Evolutionary conservation across 2,113 vertebrate species (phyloP).

Genomic region (Eurystomus gularis): DNA sequence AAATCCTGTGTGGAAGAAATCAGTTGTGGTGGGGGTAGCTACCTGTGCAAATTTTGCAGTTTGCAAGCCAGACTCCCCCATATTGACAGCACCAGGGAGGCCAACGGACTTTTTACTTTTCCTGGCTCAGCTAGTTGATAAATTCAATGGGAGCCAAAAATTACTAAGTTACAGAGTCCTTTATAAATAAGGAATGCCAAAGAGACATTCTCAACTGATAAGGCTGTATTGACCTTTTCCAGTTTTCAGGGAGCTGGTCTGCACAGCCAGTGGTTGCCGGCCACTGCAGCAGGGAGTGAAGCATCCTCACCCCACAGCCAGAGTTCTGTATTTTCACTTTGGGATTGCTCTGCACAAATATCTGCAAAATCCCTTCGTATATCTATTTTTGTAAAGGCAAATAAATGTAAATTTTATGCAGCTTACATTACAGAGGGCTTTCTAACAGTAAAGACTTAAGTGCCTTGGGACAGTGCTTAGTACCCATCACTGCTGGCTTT

Average conservation of each 20-base stretch:
- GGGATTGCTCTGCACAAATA: neutral
- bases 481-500: fast-evolving
- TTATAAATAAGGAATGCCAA: neutral
- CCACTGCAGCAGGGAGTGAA: fast-evolving
- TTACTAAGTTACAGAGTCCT: neutral
- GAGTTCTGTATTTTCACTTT: neutral
- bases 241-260: neutral
- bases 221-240: neutral
- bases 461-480: neutral
- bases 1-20: neutral
- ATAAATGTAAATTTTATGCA: neutral
- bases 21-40: neutral
- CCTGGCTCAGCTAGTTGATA: neutral
- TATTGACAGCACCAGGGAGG: neutral
- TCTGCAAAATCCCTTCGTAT: neutral
- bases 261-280: neutral
- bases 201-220: neutral
- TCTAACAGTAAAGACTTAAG: neutral
- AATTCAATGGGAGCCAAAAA: neutral
- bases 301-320: neutral
- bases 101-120: neutral
- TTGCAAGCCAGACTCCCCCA: neutral
- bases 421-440: neutral
- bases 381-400: neutral
- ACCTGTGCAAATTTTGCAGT: neutral